Evolutionary conservation across 2,888 invertebrate species (phyloP), one percentile per base, ranked within the genome.

Genomic region (Drosophila lacicola): DNA sequence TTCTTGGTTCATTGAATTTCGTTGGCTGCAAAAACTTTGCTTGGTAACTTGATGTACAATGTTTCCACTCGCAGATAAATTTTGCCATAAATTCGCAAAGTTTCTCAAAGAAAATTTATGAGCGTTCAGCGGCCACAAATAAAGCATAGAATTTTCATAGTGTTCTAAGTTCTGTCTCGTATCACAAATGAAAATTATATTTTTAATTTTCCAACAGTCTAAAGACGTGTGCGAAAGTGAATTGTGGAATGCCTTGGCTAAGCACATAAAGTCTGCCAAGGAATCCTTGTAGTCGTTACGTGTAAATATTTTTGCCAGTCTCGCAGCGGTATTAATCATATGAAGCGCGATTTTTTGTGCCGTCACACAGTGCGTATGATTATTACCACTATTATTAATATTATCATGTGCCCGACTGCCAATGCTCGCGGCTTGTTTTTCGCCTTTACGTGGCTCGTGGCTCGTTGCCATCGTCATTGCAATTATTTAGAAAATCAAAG

Each of bases 361-460:
- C 66, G 75, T 78, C 85, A 80, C 70, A 87, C 74, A 80, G 82
- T 87, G 78, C 84, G 87, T 85, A 87, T 85, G 87, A 85, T 85
- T 85, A 85, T 85, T 85, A 84, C 88, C 84, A 80, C 82, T 87
- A 85, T 85, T 87, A 85, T 85, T 84, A 82, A 80, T 85, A 85
- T 85, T 87, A 84, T 85, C 85, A 87, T 87, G 85, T 72, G 84
- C 82, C 46, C 53, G 71, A 49, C 70, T 62, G 70, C 49, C 55
- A 55, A 25, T 19, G 78, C 72, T 63, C 45, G 71, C 70, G 70
- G 72, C 61, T 69, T 70, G 62, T 53, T 72, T 63, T 65, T 54
- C 63, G 44, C 29, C 60, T 17, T 9, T 19, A 17, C 37, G 17
- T 21, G 19, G 19, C 56, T 39, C 45, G 13, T 21, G 41, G 46